Percentiles rank a stretch among this genome's conserved stretches.
Conservation (phyloP, 2,888 invertebrate genomes). For the Oeneis ivallda region DNA sequence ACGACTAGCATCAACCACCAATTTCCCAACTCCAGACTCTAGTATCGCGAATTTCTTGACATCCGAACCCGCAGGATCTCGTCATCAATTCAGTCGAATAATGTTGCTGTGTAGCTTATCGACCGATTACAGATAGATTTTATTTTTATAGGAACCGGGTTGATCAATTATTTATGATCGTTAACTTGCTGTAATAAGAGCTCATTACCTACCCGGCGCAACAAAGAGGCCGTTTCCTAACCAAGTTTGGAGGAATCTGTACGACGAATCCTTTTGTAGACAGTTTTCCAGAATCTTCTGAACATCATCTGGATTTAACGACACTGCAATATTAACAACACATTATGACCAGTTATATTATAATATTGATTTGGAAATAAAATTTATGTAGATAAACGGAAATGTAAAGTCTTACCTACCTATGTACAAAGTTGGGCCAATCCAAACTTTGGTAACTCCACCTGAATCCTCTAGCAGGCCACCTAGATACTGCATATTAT, state of each 20-base stretch:
- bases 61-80: too few species aligned
- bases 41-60: too few species aligned
- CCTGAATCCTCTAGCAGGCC: constrained; percentile 47
- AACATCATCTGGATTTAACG: constrained; percentile 60
- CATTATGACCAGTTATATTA: neutral
- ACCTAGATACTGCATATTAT: constrained; percentile 50
- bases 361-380: neutral
- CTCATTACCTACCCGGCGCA: constrained; percentile 55
- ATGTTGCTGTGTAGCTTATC: too few species aligned
- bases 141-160: too few species aligned
- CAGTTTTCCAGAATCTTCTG: constrained; percentile 65
- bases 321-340: constrained; percentile 48
- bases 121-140: too few species aligned
- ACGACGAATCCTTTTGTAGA: constrained; percentile 64
- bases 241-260: constrained; percentile 63
- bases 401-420: constrained; percentile 45
- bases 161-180: too few species aligned
- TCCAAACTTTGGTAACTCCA: constrained; percentile 56
- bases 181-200: too few species aligned
- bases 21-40: too few species aligned
- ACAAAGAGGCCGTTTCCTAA: constrained; percentile 69
- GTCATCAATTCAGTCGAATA: too few species aligned
- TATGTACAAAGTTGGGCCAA: constrained; percentile 62
- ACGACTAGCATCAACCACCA: too few species aligned
- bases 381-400: too few species aligned